These are phyloP conservation scores for Saxidomus purpurata DNA, from an alignment of 1,140 invertebrate species.

Conservation along the genomic window DNA sequence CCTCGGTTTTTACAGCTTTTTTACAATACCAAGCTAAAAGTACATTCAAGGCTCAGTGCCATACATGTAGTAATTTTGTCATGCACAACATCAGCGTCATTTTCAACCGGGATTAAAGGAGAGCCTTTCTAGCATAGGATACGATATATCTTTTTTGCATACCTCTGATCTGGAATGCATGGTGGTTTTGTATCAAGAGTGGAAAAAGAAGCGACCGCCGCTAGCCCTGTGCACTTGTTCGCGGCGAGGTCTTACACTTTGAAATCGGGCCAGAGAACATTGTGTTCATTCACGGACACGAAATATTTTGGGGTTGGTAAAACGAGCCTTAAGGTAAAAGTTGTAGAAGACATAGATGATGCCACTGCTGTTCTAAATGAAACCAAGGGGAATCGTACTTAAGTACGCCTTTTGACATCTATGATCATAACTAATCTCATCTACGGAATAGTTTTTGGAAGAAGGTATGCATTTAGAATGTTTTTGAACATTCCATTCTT, in stretches of 20 bases:
- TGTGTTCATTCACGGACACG: slow-evolving; percentile 66
- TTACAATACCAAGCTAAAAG: too few species aligned
- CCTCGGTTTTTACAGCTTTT: too few species aligned
- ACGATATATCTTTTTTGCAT: too few species aligned
- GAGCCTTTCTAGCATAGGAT: too few species aligned
- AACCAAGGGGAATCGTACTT: slow-evolving; percentile 8
- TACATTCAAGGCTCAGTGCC: too few species aligned
- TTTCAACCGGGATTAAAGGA: too few species aligned
- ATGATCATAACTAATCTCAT: slow-evolving; percentile 49
- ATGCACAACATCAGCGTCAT: too few species aligned
- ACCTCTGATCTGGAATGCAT: slow-evolving; percentile 41
- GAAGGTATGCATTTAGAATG: slow-evolving; percentile 14
- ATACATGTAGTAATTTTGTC: too few species aligned
- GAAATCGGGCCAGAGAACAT: slow-evolving; percentile 51
- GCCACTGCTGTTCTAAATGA: slow-evolving; percentile 65
- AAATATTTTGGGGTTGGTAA: slow-evolving; percentile 92
- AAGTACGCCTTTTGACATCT: neutral
- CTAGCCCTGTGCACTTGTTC: slow-evolving; percentile 26
- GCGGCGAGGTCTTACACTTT: slow-evolving; percentile 66
- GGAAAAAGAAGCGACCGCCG: slow-evolving; percentile 1
- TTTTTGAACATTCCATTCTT: neutral
- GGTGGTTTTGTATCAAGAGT: slow-evolving; percentile 22
- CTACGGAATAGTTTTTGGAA: slow-evolving; percentile 50
- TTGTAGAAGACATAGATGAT: slow-evolving; percentile 88
- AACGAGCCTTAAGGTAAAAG: slow-evolving; percentile 90